Conservation (phyloP, 2,113 vertebrate genomes). For the Lophochroa leadbeateri region DNA sequence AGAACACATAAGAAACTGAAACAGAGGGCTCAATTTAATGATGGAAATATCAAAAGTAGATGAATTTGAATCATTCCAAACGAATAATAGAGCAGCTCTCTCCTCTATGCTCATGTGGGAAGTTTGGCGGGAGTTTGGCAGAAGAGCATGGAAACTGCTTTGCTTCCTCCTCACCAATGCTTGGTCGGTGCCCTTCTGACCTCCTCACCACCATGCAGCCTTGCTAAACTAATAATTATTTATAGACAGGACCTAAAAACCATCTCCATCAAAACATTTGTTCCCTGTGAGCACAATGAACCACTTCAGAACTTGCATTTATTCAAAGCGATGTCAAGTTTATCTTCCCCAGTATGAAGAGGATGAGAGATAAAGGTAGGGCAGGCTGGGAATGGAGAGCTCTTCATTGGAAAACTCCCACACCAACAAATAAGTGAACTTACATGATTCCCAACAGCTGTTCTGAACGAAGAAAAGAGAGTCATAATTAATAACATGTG, state of each 20-base stretch:
- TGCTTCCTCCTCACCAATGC: background rate
- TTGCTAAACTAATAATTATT: background rate
- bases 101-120: background rate
- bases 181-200: constrained; percentile 5
- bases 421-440: constrained; percentile 44
- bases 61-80: constrained; percentile 65
- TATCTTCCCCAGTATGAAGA: background rate
- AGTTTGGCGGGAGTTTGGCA: constrained; percentile 39
- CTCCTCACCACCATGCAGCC: background rate
- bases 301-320: rapidly evolving
- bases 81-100: constrained; percentile 24
- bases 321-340: background rate
- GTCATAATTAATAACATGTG: constrained; percentile 80
- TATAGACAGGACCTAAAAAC: background rate
- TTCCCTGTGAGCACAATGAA: background rate
- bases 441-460: constrained; percentile 73
- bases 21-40: constrained; percentile 72
- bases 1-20: constrained; percentile 78
- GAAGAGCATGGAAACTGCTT: background rate
- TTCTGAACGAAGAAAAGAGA: constrained; percentile 70
- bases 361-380: background rate
- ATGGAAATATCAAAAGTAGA: constrained; percentile 75
- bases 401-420: constrained; percentile 18
- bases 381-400: background rate
- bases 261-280: rapidly evolving